Conservation (phyloP, 1,140 invertebrate genomes). For the Orius insidiosus region DNA sequence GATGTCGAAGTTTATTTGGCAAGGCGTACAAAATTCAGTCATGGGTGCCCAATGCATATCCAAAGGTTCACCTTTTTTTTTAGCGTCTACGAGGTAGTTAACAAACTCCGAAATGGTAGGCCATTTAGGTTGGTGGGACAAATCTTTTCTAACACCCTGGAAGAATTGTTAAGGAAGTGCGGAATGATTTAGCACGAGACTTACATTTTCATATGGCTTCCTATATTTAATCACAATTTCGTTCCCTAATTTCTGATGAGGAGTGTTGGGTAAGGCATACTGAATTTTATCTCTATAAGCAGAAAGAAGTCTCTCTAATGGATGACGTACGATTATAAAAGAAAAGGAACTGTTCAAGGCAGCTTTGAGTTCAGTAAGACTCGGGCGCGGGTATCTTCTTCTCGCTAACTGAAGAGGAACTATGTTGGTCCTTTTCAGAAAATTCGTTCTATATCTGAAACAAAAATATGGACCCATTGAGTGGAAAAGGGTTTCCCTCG, state of each 20-base stretch:
- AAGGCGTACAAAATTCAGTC: constrained; percentile 73
- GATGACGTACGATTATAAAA: constrained; percentile 76
- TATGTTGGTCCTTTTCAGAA: constrained; percentile 53
- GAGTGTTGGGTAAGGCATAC: constrained; percentile 58
- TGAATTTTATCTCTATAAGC: constrained; percentile 80
- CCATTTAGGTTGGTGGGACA: constrained; percentile 34
- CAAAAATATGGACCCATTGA: background rate
- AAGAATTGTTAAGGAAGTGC: constrained; percentile 11
- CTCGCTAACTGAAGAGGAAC: constrained; percentile 58
- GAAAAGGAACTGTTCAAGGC: constrained; percentile 47
- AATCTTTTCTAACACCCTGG: constrained; percentile 13
- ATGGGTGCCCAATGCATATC: constrained; percentile 88
- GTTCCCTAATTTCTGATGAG: constrained; percentile 58
- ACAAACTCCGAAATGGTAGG: constrained; percentile 63
- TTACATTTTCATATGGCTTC: constrained; percentile 17
- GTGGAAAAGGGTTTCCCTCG: too few species aligned
- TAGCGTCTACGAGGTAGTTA: constrained; percentile 49
- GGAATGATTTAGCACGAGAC: too few species aligned
- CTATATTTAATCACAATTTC: constrained; percentile 57
- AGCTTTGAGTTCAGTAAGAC: constrained; percentile 40
- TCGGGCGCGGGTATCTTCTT: constrained; percentile 56
- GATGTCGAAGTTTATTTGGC: constrained; percentile 70
- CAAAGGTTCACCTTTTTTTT: constrained; percentile 39
- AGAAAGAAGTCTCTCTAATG: constrained; percentile 71
- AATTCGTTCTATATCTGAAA: constrained; percentile 46